Base-by-base conservation (phyloP, 2,888 invertebrate species). In the Habroteleia sp. region DNA sequence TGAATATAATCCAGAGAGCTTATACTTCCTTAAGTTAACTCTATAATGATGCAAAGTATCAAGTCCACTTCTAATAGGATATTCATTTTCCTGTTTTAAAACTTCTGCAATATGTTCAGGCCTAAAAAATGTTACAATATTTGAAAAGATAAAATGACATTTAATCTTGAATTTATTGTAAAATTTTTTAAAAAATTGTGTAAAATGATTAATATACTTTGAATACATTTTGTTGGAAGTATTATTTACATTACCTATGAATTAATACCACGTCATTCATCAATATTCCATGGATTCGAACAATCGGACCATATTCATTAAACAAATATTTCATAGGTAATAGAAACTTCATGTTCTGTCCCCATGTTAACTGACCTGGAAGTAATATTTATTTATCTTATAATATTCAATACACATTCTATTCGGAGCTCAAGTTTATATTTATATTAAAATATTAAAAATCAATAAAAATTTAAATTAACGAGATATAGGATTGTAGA, bases 21-120 rank as follows among this genome's bases (percentile, higher is more conserved):
- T 86, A 75, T 90, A 90, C 74, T 90, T 90, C 62, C 92, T 89
- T 79, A 91, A 89, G 72, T 92, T 89, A 42, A 88, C 80, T n/a
- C 93, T 89, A 82, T 93, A 93, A 77, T 92, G 91, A 76, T 93
- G 92, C 42, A 93, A 86, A 0, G 91, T 91, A 79, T 93, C 93
- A 56, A 93, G 89, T 1, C 91, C 90, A 0, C 93, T 93, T 23
- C 93, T 89, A 1, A 92, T 87, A 0, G 93, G 92, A 35, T 87
- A 89, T 1, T 91, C 90, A 0, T 92, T 92, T 79, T 93, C 93
- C 84, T 91, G 90, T 1, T 90, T 87, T 76, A 92, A 92, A 1
- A 93, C 91, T 75, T 91, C 90, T 69, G 91, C 90, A 33, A 92
- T 92, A 79, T 93, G 92, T 63, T 93, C 93, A 0, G 93, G 93